These are phyloP conservation scores for Melangyna quadrimaculata DNA, from an alignment of 2,888 invertebrate species.

Conservation along the genomic window DNA sequence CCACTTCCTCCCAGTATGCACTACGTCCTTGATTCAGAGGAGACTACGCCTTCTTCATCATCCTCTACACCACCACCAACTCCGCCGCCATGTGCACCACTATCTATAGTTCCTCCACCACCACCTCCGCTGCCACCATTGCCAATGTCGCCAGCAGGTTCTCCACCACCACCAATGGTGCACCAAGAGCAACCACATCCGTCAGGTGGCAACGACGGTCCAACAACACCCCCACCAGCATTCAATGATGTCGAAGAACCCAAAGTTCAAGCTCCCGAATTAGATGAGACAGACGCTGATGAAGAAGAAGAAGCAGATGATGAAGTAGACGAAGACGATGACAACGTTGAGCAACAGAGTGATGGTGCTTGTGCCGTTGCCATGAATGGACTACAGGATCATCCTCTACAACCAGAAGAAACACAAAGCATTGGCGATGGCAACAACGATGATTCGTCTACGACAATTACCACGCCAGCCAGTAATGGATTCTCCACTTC, in stretches of 20 bases:
- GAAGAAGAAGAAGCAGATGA: constrained; percentile 47
- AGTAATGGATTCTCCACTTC: constrained; percentile 79
- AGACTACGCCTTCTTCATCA: constrained; percentile 75
- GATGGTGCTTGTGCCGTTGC: neutral
- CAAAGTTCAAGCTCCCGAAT: constrained; percentile 48
- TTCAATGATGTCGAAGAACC: constrained; percentile 52
- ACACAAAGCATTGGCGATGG: constrained; percentile 72
- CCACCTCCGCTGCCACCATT: constrained; percentile 75
- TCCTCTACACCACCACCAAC: constrained; percentile 79
- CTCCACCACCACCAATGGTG: constrained; percentile 52
- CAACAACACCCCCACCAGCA: constrained; percentile 73
- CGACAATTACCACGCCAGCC: constrained; percentile 79
- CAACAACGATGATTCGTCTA: constrained; percentile 78
- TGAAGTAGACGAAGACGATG: constrained; percentile 59
- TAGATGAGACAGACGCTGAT: constrained; percentile 35
- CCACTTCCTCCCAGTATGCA: constrained; percentile 79
- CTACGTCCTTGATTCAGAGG: constrained; percentile 76
- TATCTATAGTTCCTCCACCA: constrained; percentile 73
- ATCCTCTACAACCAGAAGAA: constrained; percentile 53
- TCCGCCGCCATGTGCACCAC: constrained; percentile 77
- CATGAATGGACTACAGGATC: constrained; percentile 43
- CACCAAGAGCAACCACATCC: constrained; percentile 63
- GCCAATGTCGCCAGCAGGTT: constrained; percentile 63
- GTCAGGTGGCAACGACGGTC: constrained; percentile 63
- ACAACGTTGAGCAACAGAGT: constrained; percentile 12